Evolutionary conservation across 2,113 vertebrate species (phyloP).

Genomic region (Amazona vittata): DNA sequence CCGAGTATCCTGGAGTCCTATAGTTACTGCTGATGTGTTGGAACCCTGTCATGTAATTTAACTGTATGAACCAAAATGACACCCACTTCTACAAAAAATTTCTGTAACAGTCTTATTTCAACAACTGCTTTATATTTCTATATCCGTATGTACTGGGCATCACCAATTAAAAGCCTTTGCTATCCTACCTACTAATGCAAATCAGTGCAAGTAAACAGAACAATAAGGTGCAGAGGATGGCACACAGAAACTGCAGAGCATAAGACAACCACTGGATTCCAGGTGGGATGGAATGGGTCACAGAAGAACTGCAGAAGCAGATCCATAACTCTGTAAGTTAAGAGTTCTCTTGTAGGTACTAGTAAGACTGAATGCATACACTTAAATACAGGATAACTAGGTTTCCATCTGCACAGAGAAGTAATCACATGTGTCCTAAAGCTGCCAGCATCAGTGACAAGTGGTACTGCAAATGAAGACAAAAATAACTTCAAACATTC

Average conservation of each 20-base stretch:
- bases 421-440: background rate
- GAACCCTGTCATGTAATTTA: background rate
- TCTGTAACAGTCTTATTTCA: background rate
- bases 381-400: background rate
- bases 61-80: background rate
- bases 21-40: background rate
- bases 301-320: background rate
- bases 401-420: background rate
- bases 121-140: background rate
- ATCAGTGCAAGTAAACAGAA: background rate
- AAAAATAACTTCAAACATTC: conserved; percentile 50
- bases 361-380: background rate
- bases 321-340: background rate
- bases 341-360: background rate
- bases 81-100: background rate
- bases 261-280: background rate
- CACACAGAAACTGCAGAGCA: background rate
- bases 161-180: background rate
- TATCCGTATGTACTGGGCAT: background rate
- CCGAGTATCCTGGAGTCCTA: background rate
- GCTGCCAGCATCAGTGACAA: background rate
- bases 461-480: background rate
- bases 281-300: background rate
- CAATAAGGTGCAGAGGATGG: background rate
- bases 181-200: background rate